These are phyloP conservation scores for Atractosteus spatula DNA, from an alignment of 2,113 vertebrate genomes.

Conservation along the genomic window DNA sequence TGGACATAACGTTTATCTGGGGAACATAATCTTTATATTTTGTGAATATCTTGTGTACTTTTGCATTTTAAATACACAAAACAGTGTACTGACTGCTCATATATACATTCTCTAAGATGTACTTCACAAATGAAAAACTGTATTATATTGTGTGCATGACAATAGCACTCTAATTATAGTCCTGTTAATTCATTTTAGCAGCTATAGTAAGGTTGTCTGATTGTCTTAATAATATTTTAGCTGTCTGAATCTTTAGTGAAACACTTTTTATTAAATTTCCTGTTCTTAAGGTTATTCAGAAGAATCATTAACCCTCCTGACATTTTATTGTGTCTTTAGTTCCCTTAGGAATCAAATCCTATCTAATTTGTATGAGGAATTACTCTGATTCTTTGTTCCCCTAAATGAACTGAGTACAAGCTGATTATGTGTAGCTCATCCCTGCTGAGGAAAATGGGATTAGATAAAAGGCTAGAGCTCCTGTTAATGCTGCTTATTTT, in stretches of 20 bases:
- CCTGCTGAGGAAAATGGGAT: slow-evolving; percentile 51
- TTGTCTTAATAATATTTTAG: slow-evolving; percentile 69
- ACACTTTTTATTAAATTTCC: slow-evolving; percentile 63
- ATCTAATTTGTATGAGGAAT: slow-evolving; percentile 57
- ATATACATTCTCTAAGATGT: slow-evolving; percentile 27
- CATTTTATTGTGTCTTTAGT: slow-evolving; percentile 64
- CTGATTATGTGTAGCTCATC: slow-evolving; percentile 52
- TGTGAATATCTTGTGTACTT: too few relatives aligned
- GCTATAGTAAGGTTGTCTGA: slow-evolving; percentile 62
- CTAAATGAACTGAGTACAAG: slow-evolving; percentile 42
- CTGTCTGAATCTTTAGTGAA: slow-evolving; percentile 55
- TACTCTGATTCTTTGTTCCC: slow-evolving; percentile 58
- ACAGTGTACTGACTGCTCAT: too few relatives aligned
- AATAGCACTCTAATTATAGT: slow-evolving; percentile 56
- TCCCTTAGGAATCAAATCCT: slow-evolving; percentile 65
- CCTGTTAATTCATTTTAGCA: slow-evolving; percentile 68
- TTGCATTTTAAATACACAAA: too few relatives aligned
- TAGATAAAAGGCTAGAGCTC: slow-evolving; percentile 40
- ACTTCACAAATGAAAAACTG: slow-evolving; percentile 50
- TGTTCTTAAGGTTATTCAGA: slow-evolving; percentile 71
- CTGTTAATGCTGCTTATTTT: slow-evolving; percentile 29
- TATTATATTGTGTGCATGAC: slow-evolving; percentile 54
- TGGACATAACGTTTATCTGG: too few relatives aligned
- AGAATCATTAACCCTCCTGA: slow-evolving; percentile 75
- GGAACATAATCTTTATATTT: too few relatives aligned